These are phyloP conservation scores for Rotaria magnacalcarata DNA, from an alignment of 2,888 invertebrate genomes.

Conservation along the genomic window DNA sequence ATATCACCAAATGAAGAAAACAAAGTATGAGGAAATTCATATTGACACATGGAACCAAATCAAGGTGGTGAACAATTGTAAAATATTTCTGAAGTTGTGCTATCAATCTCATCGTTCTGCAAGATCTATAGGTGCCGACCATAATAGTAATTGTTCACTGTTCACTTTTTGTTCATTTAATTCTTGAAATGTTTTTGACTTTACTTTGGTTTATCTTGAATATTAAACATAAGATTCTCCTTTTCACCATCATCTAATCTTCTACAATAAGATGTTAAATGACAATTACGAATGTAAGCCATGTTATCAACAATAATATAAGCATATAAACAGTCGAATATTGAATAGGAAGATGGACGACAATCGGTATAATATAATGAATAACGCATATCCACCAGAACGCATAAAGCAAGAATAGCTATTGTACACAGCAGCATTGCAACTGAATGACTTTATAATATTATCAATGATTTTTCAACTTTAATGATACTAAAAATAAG, in stretches of 20 bases:
- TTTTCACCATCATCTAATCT: background rate
- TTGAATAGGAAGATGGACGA: background rate
- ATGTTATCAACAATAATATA: background rate
- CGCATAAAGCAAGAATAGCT: no score
- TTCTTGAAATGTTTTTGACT: background rate
- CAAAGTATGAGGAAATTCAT: background rate
- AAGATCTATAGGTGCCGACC: background rate
- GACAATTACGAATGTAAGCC: background rate
- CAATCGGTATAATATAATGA: background rate
- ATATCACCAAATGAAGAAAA: background rate
- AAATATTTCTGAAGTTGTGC: background rate
- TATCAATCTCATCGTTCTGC: background rate
- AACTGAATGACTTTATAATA: no score
- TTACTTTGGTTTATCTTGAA: no score
- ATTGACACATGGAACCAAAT: background rate
- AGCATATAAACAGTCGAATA: background rate
- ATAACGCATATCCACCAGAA: no score
- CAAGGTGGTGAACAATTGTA: background rate
- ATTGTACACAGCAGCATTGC: no score
- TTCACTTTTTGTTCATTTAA: background rate
- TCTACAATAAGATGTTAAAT: background rate
- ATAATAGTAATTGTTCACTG: background rate
- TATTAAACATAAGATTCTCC: background rate
- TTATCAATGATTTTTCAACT: no score
- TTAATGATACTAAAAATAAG: no score